Conservation (phyloP, 1,140 invertebrate species). For the Drosophila paulistorum region DNA sequence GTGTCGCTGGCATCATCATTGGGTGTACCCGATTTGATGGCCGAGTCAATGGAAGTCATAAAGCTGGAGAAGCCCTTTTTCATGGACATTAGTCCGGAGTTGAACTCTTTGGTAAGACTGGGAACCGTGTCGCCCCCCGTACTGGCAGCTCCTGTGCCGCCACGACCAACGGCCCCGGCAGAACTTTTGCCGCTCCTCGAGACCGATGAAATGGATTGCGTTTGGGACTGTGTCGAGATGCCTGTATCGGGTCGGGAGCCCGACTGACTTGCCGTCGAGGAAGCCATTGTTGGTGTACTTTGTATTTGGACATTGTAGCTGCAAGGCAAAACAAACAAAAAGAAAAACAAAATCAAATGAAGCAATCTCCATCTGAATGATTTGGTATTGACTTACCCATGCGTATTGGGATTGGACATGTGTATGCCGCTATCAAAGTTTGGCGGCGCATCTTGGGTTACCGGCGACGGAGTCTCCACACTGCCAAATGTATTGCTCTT, state of each 20-base stretch:
- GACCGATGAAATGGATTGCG: conserved; percentile 65
- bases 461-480: conserved; percentile 78
- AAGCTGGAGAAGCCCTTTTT: conserved; percentile 91
- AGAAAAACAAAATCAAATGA: neutral
- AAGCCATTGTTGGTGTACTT: conserved; percentile 77
- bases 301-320: conserved; percentile 82
- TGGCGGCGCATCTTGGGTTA: conserved; percentile 77
- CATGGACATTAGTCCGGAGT: conserved; percentile 88
- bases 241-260: conserved; percentile 82
- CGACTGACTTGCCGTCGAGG: conserved; percentile 71
- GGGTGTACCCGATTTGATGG: conserved; percentile 86
- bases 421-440: conserved; percentile 69
- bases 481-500: conserved; percentile 81
- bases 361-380: no score
- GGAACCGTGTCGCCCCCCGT: conserved; percentile 58
- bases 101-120: conserved; percentile 78
- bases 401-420: conserved; percentile 81
- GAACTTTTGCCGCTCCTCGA: conserved; percentile 73
- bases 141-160: conserved; percentile 24
- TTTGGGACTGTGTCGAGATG: conserved; percentile 76
- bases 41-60: conserved; percentile 92
- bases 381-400: conserved; percentile 59
- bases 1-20: conserved; percentile 89
- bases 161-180: conserved; percentile 4
- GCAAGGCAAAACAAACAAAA: neutral